Conservation (phyloP, 2,113 vertebrate genomes). For the Monopterus albus region DNA sequence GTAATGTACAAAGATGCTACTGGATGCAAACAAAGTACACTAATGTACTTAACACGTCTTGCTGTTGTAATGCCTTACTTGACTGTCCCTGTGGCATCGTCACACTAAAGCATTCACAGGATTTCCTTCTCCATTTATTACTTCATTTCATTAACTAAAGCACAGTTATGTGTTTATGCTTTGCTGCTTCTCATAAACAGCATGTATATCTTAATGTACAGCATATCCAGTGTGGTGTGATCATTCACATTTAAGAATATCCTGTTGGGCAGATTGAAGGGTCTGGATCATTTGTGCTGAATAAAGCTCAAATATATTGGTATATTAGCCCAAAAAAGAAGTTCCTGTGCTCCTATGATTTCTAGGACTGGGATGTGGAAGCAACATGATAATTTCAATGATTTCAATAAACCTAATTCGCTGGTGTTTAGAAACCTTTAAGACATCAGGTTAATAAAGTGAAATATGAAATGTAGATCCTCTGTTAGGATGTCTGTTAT, state of each 20-base stretch:
- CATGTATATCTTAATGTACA: not conserved
- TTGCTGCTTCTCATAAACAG: conserved; percentile 40
- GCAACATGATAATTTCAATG: not conserved
- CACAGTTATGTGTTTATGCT: conserved; percentile 15
- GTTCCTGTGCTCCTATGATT: not conserved
- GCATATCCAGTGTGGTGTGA: not conserved
- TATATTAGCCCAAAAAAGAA: too few relatives aligned
- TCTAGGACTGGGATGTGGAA: conserved; percentile 6
- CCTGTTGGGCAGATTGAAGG: not conserved
- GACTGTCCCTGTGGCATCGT: conserved; percentile 30
- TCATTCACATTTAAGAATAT: not conserved
- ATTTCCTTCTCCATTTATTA: too few relatives aligned
- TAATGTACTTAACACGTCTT: conserved; percentile 27
- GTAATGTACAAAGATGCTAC: not conserved
- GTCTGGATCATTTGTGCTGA: conserved; percentile 11
- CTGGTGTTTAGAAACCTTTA: not conserved
- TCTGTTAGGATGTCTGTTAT: too few relatives aligned
- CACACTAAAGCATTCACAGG: not conserved
- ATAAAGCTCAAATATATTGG: too few relatives aligned
- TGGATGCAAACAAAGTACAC: not conserved
- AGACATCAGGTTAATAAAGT: not conserved
- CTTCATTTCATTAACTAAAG: not conserved
- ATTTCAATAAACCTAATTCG: conserved; percentile 45
- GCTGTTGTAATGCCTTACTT: conserved; percentile 20
- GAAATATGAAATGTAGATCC: too few relatives aligned